A percentile compares a stretch with the other conserved stretches of the same genome.
phyloP scores from a whole-genome alignment of 1,140 invertebrate genomes.

The Diachasma alloeum region DNA sequence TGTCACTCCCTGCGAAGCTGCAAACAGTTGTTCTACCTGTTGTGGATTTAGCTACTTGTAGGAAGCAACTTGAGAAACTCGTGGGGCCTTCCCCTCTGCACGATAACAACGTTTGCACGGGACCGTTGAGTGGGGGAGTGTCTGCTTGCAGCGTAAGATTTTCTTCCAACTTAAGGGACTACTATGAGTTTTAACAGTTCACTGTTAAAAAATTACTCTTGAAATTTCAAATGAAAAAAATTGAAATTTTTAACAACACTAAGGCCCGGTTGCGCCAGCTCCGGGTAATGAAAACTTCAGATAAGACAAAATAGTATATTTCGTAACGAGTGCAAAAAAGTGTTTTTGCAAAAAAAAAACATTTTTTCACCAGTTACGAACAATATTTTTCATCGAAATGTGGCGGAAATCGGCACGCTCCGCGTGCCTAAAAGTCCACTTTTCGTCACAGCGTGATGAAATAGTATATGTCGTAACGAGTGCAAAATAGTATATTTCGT shows the following conservation, averaged over 20 bases:
- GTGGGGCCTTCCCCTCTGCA: constrained; percentile 54
- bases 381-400: too few species aligned
- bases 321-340: too few species aligned
- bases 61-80: constrained; percentile 40
- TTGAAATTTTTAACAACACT: neutral
- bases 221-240: neutral
- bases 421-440: too few species aligned
- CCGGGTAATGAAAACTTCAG: too few species aligned
- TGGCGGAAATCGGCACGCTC: too few species aligned
- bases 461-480: too few species aligned
- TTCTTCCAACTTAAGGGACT: neutral
- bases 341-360: too few species aligned
- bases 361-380: too few species aligned
- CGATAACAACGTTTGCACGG: constrained; percentile 63
- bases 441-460: too few species aligned
- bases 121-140: constrained; percentile 59
- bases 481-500: too few species aligned
- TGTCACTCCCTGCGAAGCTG: constrained; percentile 50
- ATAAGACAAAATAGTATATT: too few species aligned
- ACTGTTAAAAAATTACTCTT: neutral
- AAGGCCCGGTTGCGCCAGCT: neutral
- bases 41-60: constrained; percentile 56
- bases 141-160: constrained; percentile 59
- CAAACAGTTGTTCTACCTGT: constrained; percentile 62
- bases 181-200: neutral